phyloP scores from a whole-genome alignment of 2,797 vertebrate species.

The Cheracebus regulus region DNA sequence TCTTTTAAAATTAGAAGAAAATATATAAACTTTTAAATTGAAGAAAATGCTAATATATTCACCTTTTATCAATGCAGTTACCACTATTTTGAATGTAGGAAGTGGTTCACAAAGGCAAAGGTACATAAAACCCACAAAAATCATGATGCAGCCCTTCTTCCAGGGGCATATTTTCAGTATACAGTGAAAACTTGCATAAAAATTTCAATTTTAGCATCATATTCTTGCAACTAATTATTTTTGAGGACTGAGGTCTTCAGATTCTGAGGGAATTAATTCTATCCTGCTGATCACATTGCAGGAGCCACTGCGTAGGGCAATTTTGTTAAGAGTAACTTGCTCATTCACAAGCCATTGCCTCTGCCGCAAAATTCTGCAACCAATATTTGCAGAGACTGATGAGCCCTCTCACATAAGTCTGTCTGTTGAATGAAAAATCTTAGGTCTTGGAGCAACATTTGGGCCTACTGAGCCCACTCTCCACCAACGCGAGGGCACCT shows the following conservation, averaged over 20 bases:
- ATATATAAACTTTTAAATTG: not conserved
- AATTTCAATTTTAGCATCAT: not conserved
- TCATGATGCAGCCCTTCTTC: not conserved
- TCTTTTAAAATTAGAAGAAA: conserved; percentile 28
- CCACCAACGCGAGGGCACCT: not conserved
- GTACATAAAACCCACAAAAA: not conserved
- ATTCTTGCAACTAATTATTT: not conserved
- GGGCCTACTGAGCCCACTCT: not conserved
- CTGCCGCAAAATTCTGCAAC: not conserved
- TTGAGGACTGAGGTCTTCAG: not conserved
- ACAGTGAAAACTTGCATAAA: not conserved
- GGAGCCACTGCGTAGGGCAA: not conserved
- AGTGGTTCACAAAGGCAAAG: not conserved
- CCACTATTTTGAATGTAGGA: not conserved
- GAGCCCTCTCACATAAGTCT: not conserved
- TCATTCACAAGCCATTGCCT: not conserved
- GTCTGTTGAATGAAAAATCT: not conserved
- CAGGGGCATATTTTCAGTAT: not conserved
- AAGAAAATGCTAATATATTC: conserved; percentile 8
- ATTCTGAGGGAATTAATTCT: not conserved
- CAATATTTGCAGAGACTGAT: not conserved
- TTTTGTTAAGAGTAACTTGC: not conserved
- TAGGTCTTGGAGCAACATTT: not conserved
- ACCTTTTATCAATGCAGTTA: not conserved
- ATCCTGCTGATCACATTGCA: not conserved